phyloP scores from a whole-genome alignment of 2,113 vertebrate genomes.

The Danio rerio region GRCz12tu NC_133193.1:49427501-49428000 shows the following conservation, averaged over 20 bases:
- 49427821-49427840: neutral
- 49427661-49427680: neutral
- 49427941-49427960: neutral
- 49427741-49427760: neutral
- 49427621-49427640: neutral
- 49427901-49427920: neutral
- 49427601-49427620: neutral
- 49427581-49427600: neutral
- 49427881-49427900: too few species aligned
- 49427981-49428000: too few species aligned
- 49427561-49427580: neutral
- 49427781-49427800: neutral
- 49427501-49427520: too few species aligned
- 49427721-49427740: neutral
- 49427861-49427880: neutral
- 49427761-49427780: neutral
- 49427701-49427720: slow-evolving; percentile 13
- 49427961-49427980: neutral
- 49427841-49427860: neutral
- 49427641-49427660: neutral
- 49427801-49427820: neutral
- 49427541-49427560: too few species aligned
- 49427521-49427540: too few species aligned
- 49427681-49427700: neutral
- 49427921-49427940: neutral